phyloP scores from a whole-genome alignment of 2,113 vertebrate genomes.

The Cygnus atratus region DNA sequence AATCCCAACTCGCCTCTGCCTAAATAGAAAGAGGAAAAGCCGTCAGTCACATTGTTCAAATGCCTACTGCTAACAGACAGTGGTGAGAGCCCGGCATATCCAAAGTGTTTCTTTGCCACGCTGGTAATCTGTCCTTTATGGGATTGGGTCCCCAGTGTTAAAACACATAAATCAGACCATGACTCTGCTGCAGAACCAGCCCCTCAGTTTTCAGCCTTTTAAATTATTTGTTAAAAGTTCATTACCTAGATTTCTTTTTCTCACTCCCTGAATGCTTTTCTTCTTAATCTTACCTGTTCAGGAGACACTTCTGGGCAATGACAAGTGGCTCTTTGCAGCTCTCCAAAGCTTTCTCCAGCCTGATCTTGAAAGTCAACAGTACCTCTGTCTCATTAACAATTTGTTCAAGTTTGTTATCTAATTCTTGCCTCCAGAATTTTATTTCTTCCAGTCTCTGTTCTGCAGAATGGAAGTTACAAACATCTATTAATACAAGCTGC shows the following conservation, averaged over 20 bases:
- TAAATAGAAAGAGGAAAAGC: slow-evolving; percentile 53
- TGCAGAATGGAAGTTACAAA: slow-evolving; percentile 57
- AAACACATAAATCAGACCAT: not conserved
- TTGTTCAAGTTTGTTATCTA: slow-evolving; percentile 86
- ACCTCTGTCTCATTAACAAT: slow-evolving; percentile 79
- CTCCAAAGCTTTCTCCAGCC: slow-evolving; percentile 83
- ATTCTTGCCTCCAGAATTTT: slow-evolving; percentile 87
- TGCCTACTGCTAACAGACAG: not conserved
- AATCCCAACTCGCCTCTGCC: slow-evolving; percentile 79
- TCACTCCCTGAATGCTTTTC: not conserved
- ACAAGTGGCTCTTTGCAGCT: slow-evolving; percentile 78
- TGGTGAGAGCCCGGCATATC: not conserved
- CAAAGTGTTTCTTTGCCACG: not conserved
- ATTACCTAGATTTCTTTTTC: not conserved
- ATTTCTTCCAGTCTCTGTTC: slow-evolving; percentile 87
- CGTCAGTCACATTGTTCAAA: not conserved
- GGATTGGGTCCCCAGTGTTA: not conserved
- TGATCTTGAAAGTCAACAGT: slow-evolving; percentile 74
- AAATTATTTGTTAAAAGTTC: not conserved
- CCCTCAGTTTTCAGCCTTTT: not conserved
- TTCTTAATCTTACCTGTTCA: slow-evolving; percentile 81
- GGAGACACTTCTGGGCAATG: slow-evolving; percentile 80
- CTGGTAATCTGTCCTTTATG: not conserved
- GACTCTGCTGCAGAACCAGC: not conserved
- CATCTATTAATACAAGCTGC: not conserved